Percentiles rank a stretch among this genome's conserved stretches.
These are phyloP conservation scores for Actinemys pallida DNA, from an alignment of 2,113 vertebrate genomes.

Conservation along the genomic window DNA sequence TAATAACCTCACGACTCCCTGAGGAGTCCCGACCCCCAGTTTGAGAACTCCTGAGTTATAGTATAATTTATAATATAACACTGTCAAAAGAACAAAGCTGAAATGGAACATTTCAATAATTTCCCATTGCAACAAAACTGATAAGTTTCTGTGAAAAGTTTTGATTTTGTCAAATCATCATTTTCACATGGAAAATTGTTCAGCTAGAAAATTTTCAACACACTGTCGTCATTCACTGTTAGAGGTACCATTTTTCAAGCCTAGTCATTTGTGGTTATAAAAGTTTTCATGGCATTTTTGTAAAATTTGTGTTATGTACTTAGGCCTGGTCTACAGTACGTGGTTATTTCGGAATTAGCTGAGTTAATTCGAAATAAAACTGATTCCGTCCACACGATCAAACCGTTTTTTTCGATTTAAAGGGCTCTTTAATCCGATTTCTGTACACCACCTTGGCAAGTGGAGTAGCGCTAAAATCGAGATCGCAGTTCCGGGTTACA, in stretches of 20 bases:
- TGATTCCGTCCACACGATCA: no score
- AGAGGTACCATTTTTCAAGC: not conserved
- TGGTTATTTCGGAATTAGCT: no score
- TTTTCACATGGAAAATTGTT: not conserved
- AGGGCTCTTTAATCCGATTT: no score
- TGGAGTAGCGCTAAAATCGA: no score
- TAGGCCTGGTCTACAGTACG: no score
- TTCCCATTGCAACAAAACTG: not conserved
- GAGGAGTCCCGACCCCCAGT: no score
- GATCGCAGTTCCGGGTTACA: no score
- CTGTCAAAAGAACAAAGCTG: not conserved
- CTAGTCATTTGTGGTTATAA: fast-evolving
- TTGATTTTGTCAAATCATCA: not conserved
- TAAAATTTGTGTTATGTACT: not conserved
- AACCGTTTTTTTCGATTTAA: no score
- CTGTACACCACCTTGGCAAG: no score
- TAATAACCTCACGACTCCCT: no score
- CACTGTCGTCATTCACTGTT: not conserved
- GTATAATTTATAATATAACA: not conserved
- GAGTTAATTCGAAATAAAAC: no score
- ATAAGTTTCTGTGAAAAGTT: not conserved
- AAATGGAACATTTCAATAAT: not conserved
- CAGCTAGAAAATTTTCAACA: not conserved
- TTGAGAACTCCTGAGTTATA: not conserved
- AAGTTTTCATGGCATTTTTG: not conserved